phyloP scores from a whole-genome alignment of 2,888 invertebrate genomes.

The Drosophila merina region DNA sequence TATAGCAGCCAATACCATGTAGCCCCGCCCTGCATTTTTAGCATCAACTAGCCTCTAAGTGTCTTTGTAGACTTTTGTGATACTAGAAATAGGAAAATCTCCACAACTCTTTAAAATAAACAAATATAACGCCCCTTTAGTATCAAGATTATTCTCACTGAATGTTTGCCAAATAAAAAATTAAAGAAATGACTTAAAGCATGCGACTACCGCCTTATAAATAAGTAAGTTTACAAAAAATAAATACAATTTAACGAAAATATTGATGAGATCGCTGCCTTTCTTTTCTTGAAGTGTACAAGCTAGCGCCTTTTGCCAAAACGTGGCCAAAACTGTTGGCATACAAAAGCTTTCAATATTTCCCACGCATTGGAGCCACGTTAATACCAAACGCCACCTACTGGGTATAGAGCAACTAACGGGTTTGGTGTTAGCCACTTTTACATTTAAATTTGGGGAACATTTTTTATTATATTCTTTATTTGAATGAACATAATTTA shows the following conservation, averaged over 20 bases:
- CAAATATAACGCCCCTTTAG: constrained; percentile 11
- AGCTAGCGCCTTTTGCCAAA: neutral
- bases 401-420: too few species aligned
- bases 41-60: constrained; percentile 37
- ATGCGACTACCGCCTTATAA: neutral
- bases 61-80: constrained; percentile 43
- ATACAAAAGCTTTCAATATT: neutral
- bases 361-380: neutral
- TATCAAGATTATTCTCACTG: neutral
- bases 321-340: neutral
- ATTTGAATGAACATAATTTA: neutral
- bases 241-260: neutral
- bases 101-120: constrained; percentile 12
- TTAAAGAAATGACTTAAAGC: neutral
- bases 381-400: neutral
- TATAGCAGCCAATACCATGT: constrained; percentile 19
- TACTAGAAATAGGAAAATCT: constrained; percentile 41
- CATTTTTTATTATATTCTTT: neutral
- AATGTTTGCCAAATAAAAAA: neutral
- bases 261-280: neutral
- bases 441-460: neutral
- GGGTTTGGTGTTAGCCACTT: neutral
- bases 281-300: neutral
- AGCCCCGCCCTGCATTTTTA: constrained; percentile 44
- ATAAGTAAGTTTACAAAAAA: neutral